Base-by-base conservation (phyloP, 2,888 invertebrate genomes). In the Willowsia nigromaculata region DNA sequence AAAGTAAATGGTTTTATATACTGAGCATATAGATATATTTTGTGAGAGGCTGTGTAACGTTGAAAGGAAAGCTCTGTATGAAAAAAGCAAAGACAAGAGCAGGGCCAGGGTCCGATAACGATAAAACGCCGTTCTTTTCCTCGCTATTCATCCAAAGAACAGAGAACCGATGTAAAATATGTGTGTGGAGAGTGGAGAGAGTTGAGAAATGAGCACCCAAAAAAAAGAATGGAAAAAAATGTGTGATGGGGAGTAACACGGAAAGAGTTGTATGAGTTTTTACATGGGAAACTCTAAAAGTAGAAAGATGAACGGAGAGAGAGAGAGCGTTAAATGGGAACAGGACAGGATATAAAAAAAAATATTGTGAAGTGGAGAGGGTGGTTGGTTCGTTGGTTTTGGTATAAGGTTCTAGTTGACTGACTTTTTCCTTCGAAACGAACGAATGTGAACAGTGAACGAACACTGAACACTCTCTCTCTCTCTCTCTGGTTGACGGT, bases 31-130 rank as follows among this genome's bases (percentile, higher is more conserved):
- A 33, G 43, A 43, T 9, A 43, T 13, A 33, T 33, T 33, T 65
- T n/a, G 33, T 65, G 15, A 1, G 56, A 56, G n/a, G 65, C 33
- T 65, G 65, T 13, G 7, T 6, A 22, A 22, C 25, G 7, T 6
- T 18, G 18, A 18, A 56, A 6, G 2, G 9, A 22, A 1, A 56
- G 15, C 27, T 25, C 6, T 56, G 1, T 22, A 25, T 6, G 56
- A 11, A 3, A 18, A 15, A 40, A 7, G 15, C 13, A 27, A 22
- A 4, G 15, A 25, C 40, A 71, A 71, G 40, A 71, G 71, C 76
- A 76, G 47, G 47, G 47, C 43, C 74, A 74, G 74, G 76, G 76
- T 50, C 76, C 76, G 76, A 76, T 76, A 76, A 76, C 76, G 47
- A 71, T 71, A 71, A 65, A 62, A 62, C 37, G 30, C 33, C 27